A percentile compares a stretch with the other conserved stretches of the same genome.
Evolutionary conservation across 64 coral and sea anemone species (phyloP).

Genomic region (Stylophora pistillata): DNA sequence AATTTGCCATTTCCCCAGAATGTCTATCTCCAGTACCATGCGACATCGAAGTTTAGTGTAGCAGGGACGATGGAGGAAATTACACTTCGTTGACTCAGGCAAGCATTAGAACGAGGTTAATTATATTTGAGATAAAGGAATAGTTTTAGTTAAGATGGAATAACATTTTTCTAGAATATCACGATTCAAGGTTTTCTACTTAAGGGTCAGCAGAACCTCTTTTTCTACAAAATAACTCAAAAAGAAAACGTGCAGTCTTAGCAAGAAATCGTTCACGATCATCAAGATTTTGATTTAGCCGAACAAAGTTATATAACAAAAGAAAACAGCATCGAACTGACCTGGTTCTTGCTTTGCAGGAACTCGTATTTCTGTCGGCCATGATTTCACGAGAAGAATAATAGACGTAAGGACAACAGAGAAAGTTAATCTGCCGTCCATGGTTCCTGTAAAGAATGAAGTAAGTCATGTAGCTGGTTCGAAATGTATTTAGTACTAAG

Average conservation of each 20-base stretch:
- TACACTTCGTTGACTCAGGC: background rate
- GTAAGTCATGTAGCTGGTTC: too few relatives aligned
- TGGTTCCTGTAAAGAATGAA: constrained; percentile 11
- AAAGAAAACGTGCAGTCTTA: too few relatives aligned
- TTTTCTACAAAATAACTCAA: too few relatives aligned
- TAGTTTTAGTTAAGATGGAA: too few relatives aligned
- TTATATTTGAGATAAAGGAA: too few relatives aligned
- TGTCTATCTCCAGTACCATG: too few relatives aligned
- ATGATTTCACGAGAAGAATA: constrained; percentile 2
- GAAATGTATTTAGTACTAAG: background rate
- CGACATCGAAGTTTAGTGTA: too few relatives aligned
- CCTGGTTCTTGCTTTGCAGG: constrained; percentile 5
- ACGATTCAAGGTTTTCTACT: too few relatives aligned
- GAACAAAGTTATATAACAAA: background rate
- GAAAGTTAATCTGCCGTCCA: constrained; percentile 17
- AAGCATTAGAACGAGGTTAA: too few relatives aligned
- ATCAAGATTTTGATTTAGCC: background rate
- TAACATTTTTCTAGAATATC: too few relatives aligned
- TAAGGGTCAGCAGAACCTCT: too few relatives aligned
- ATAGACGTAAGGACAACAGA: constrained; percentile 1
- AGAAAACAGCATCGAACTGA: background rate
- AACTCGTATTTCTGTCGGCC: background rate
- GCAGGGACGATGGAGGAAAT: background rate
- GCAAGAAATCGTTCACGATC: background rate
- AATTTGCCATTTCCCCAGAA: background rate